A percentile compares a stretch with the other conserved stretches of the same genome.
Evolutionary conservation across 2,797 vertebrate species (phyloP).

Genomic region (Typhlichthys eigenmanni): DNA sequence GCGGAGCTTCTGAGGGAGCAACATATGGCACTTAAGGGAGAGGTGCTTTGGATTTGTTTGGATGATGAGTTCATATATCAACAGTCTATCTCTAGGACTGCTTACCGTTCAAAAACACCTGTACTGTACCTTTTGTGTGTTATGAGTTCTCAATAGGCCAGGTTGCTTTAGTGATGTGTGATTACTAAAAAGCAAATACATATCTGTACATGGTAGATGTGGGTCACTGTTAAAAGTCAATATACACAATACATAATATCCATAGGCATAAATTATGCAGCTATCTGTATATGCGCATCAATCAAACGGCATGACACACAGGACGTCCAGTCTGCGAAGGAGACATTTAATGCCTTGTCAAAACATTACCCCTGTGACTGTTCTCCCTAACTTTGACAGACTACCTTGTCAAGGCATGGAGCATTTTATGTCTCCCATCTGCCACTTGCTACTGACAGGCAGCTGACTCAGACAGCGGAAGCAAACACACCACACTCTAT

Average conservation of each 20-base stretch:
- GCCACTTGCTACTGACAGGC: conserved; percentile 69
- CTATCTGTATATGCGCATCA: conserved; percentile 73
- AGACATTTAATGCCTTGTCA: conserved; percentile 81
- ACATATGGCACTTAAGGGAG: too few species aligned
- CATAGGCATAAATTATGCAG: conserved; percentile 61
- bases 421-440: conserved; percentile 75
- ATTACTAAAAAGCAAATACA: conserved; percentile 31
- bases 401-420: conserved; percentile 74
- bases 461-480: conserved; percentile 66
- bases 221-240: conserved; percentile 42
- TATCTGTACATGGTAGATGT: conserved; percentile 32
- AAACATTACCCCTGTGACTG: conserved; percentile 78
- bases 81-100: too few species aligned
- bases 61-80: too few species aligned
- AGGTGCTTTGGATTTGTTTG: too few species aligned
- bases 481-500: conserved; percentile 38
- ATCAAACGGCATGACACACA: conserved; percentile 71
- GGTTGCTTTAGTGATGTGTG: too few species aligned
- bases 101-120: too few species aligned
- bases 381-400: conserved; percentile 77
- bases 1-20: too few species aligned
- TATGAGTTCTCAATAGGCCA: too few species aligned
- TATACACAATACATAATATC: conserved; percentile 34
- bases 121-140: conserved; percentile 8
- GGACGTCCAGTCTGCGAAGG: conserved; percentile 66